These are phyloP conservation scores for Stichopus chloronotus DNA, from an alignment of 35 echinoderm and acorn worm genomes.

Conservation along the genomic window DNA sequence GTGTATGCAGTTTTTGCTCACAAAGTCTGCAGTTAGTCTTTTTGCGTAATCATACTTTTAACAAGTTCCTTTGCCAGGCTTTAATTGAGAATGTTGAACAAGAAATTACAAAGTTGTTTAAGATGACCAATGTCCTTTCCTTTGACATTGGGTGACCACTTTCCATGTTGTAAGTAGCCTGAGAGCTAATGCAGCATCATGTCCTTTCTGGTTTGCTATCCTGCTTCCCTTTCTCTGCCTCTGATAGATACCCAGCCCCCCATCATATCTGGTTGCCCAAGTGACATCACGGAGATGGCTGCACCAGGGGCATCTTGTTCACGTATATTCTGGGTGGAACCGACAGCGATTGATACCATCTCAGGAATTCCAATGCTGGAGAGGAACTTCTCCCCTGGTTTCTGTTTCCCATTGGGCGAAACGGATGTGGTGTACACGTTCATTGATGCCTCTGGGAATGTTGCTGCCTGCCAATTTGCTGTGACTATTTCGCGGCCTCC, in stretches of 20 bases:
- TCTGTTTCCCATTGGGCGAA: not conserved
- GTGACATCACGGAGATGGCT: not conserved
- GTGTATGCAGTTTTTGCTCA: too few species aligned
- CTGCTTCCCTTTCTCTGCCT: not conserved
- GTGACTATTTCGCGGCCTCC: conserved; percentile 1
- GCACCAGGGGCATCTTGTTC: not conserved
- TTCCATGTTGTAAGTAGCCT: too few species aligned
- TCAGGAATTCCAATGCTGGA: not conserved
- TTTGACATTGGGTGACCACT: too few species aligned
- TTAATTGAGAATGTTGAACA: too few species aligned
- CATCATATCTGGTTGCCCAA: not conserved
- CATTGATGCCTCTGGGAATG: not conserved
- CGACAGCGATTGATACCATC: not conserved
- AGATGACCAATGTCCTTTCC: too few species aligned
- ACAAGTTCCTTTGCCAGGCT: too few species aligned
- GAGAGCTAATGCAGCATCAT: too few species aligned
- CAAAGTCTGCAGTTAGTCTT: too few species aligned
- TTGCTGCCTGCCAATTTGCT: not conserved
- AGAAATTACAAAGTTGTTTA: too few species aligned
- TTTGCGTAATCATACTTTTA: too few species aligned
- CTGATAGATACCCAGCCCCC: not conserved
- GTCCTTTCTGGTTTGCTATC: not conserved
- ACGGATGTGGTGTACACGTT: not conserved
- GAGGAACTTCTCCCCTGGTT: not conserved
- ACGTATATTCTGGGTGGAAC: not conserved